Base-by-base conservation (phyloP, 2,113 vertebrate genomes). In the Zapus hudsonius region DNA sequence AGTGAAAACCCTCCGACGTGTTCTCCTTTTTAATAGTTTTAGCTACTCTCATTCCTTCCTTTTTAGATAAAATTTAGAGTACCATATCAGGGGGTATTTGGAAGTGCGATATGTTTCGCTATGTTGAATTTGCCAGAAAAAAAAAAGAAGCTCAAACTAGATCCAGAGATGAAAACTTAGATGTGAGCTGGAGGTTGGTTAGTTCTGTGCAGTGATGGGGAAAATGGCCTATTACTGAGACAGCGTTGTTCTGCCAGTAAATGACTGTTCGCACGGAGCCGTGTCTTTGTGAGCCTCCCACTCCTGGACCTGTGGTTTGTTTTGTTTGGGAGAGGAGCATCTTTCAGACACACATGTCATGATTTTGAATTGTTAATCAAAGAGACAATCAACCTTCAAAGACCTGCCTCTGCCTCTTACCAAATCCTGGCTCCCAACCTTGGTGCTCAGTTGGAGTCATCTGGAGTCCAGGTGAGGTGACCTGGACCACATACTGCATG, bases 211-310 rank as follows among this genome's bases (percentile, higher is more conserved):
- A 82, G 83, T 27, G 87, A 87, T 52, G 93, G 47, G 29, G 95
- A 86, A 92, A 94, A 96, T 59, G 91, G 95, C 42, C 95, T 86
- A 47, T 95, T 67, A 83, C 94, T 0, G 33, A 87, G 79, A 70
- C 67, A 7, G 33, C 11, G 0, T n/a, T 94, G 36, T 64, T 15
- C 93, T 74, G 72, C 83, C 94, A 55, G 69, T 76, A 95, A 94
- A 70, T 36, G 89, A 88, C 29, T 40, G 59, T 52, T 72, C 73
- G 5, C 47, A 80, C 69, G 13, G 84, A 87, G 79, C 69, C 40
- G 63, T 27, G 33, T 89, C 80, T 61, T 80, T 22, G 1, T 0
- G 10, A 93, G 36, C 72, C 93, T 55, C 93, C 94, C 72, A 84
- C 91, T 76, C 89, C 89, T 95, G 33, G 83, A 72, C 79, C 82